Evolutionary conservation across 2,113 vertebrate genomes (phyloP).

Genomic region (Speoplatyrhinus poulsoni): DNA sequence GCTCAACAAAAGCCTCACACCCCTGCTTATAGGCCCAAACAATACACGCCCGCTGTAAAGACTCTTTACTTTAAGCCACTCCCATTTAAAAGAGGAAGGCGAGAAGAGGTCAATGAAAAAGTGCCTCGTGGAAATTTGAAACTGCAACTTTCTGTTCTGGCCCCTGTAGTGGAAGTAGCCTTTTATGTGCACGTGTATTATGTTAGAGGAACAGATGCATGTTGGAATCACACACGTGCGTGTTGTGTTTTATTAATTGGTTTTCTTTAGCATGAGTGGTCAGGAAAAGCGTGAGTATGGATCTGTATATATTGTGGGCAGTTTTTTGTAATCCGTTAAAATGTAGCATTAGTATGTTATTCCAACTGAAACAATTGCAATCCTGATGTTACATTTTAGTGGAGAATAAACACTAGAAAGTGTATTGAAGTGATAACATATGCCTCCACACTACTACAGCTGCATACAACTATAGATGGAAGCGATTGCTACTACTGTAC

Average conservation of each 20-base stretch:
- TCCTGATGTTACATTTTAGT: no score
- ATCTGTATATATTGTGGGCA: no score
- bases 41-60: constrained; percentile 62
- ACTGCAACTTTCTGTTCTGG: constrained; percentile 43
- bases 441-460: no score
- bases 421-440: no score
- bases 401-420: no score
- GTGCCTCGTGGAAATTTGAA: constrained; percentile 38
- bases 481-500: neutral
- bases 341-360: no score
- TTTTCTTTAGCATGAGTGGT: neutral
- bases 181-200: neutral
- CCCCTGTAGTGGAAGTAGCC: neutral
- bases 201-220: neutral
- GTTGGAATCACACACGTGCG: no score
- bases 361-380: no score
- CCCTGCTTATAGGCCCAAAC: constrained; percentile 65
- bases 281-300: no score
- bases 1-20: constrained; percentile 74
- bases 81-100: constrained; percentile 40
- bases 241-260: no score
- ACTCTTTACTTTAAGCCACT: constrained; percentile 54
- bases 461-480: no score
- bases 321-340: no score
- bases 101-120: constrained; percentile 31